A percentile compares a stretch with the other conserved stretches of the same genome.
Evolutionary conservation across 2,888 invertebrate genomes (phyloP).

Genomic region (Andrena fulva): DNA sequence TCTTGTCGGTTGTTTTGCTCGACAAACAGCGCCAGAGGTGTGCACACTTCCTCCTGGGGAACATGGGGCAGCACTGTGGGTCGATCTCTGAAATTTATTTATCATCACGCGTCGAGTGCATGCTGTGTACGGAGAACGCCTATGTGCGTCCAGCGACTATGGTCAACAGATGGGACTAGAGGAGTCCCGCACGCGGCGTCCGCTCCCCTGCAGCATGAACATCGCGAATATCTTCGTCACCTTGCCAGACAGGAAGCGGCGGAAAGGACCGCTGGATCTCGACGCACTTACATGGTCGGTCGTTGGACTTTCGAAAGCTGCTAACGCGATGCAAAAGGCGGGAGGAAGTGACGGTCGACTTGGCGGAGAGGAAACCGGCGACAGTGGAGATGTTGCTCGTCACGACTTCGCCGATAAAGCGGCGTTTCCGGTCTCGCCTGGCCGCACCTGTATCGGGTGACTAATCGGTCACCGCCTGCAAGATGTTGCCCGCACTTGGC

Average conservation of each 20-base stretch:
- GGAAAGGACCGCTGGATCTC: too few species aligned
- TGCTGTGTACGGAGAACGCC: too few species aligned
- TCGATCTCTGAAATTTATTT: constrained; percentile 37
- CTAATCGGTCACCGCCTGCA: constrained; percentile 77
- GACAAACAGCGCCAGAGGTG: constrained; percentile 69
- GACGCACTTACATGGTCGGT: neutral
- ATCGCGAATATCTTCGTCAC: too few species aligned
- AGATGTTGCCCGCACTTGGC: constrained; percentile 70
- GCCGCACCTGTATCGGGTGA: constrained; percentile 74
- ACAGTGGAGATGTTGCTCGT: constrained; percentile 39
- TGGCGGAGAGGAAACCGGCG: constrained; percentile 32
- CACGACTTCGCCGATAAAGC: constrained; percentile 67
- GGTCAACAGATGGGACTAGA: too few species aligned
- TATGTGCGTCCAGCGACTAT: too few species aligned
- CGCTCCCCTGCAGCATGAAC: too few species aligned
- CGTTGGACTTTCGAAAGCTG: neutral
- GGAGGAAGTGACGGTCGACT: constrained; percentile 14
- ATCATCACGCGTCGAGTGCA: too few species aligned
- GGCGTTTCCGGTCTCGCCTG: constrained; percentile 76
- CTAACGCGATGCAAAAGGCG: neutral
- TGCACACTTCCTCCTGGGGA: constrained; percentile 66
- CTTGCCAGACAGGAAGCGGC: too few species aligned
- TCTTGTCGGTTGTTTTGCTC: constrained; percentile 70
- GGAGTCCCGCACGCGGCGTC: too few species aligned
- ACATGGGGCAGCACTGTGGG: constrained; percentile 32